A percentile compares a stretch with the other conserved stretches of the same genome.
Conservation (phyloP, 2,113 vertebrate species). For the Bombycilla garrulus region DNA sequence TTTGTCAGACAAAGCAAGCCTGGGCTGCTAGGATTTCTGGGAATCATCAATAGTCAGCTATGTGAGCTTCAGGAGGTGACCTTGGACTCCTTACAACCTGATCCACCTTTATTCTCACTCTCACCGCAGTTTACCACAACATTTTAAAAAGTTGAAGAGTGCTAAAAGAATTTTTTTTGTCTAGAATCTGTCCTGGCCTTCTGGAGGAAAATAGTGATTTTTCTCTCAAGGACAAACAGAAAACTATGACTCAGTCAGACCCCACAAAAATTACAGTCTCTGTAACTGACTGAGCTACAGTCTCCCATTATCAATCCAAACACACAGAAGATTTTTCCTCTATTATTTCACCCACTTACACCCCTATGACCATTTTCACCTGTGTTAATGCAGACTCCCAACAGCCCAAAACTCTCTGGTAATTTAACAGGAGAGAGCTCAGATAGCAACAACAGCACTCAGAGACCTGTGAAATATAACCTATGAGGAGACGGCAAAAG, state of each 20-base stretch:
- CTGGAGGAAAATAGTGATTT: not conserved
- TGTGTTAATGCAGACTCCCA: not conserved
- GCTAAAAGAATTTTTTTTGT: not conserved
- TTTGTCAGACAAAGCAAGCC: not conserved
- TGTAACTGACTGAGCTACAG: not conserved
- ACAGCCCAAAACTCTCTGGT: not conserved
- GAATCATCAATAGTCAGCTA: not conserved
- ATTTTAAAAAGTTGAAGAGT: not conserved
- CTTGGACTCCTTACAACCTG: not conserved
- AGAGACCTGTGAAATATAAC: slow-evolving; percentile 18
- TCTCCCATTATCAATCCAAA: slow-evolving; percentile 6
- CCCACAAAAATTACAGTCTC: not conserved
- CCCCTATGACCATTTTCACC: not conserved
- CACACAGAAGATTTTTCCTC: not conserved
- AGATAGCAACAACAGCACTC: not conserved
- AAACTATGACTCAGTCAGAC: not conserved
- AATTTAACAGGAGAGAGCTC: not conserved
- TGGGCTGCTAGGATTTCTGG: not conserved
- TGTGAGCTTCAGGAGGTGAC: not conserved
- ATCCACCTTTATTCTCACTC: not conserved
- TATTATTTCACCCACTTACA: not conserved
- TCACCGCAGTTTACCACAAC: not conserved
- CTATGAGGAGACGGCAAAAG: not conserved
- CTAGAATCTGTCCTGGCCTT: not conserved
- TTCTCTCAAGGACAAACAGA: slow-evolving; percentile 25